phyloP scores from a whole-genome alignment of 1,140 invertebrate genomes.

The Apis florea region DNA sequence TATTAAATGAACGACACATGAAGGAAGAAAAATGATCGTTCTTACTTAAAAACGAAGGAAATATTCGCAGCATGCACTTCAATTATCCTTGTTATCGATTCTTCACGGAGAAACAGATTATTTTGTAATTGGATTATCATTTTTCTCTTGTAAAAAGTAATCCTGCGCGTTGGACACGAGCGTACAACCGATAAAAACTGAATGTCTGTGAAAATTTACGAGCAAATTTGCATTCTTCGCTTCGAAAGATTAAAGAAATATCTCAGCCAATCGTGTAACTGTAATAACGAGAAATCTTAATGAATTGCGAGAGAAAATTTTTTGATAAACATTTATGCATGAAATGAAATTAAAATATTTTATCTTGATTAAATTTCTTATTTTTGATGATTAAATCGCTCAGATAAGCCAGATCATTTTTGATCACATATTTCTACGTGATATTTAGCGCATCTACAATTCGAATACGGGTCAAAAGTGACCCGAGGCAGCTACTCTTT shows the following conservation, averaged over 20 bases:
- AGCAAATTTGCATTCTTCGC: slow-evolving; percentile 1
- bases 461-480: no score
- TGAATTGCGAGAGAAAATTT: background rate
- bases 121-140: slow-evolving; percentile 25
- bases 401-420: no score
- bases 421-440: no score
- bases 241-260: background rate
- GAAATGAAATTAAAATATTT: no score
- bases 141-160: slow-evolving; percentile 10
- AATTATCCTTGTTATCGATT: background rate
- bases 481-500: no score
- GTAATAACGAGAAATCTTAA: slow-evolving; percentile 2
- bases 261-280: no score
- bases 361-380: no score
- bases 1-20: background rate
- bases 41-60: background rate
- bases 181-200: slow-evolving; percentile 7
- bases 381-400: no score
- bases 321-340: no score
- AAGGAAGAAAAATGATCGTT: background rate
- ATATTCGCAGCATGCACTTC: background rate
- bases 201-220: background rate
- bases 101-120: background rate
- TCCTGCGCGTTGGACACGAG: background rate
- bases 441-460: no score